Evolutionary conservation across 1,140 invertebrate genomes (phyloP), one percentile per base, ranked within the genome.

Genomic region (Drosophila fuyamai): DNA sequence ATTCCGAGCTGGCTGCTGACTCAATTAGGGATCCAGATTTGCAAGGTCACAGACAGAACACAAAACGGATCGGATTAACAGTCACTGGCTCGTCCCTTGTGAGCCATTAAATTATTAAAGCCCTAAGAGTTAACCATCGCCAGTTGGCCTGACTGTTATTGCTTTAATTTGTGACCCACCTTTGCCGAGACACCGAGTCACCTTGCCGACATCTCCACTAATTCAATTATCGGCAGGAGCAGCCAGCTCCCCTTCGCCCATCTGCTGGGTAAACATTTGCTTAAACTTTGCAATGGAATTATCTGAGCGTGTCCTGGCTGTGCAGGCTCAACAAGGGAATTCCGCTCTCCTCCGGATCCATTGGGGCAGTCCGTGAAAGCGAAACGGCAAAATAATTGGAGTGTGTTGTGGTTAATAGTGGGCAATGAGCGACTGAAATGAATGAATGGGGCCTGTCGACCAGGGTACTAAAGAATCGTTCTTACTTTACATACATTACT

Each of bases 171-270:
- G 35, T n/a, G 51, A 12, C 16, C 29, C 48, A 27, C 29, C 53
- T 46, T 35, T n/a, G 27, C 13, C 12, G 27, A 13, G 47, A 13
- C 18, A 5, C n/a, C 36, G 14, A 58, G 60, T 57, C 57, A 41
- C 36, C 65, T 47, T 51, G 60, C 47, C 51, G 59, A 48, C 51
- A 16, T 27, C 47, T 47, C 65, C 23, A 23, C 23, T 76, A 82
- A 86, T 88, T 86, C 72, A 88, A 86, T 86, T 88, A 82, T 75
- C 70, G 75, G 67, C 63, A 59, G 61, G 63, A 62, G 35, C 40
- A 58, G 56, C 54, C 61, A 23, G 46, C 48, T 29, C 56, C 38
- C 54, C 27, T 38, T 14, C 48, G 23, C 38, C 46, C 70, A 66
- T 82, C 74, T 77, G 74, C 46, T 51, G 57, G 50, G 62, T 63